Conservation (phyloP, 1,140 invertebrate species). For the Dinothrombium tinctorium region DNA sequence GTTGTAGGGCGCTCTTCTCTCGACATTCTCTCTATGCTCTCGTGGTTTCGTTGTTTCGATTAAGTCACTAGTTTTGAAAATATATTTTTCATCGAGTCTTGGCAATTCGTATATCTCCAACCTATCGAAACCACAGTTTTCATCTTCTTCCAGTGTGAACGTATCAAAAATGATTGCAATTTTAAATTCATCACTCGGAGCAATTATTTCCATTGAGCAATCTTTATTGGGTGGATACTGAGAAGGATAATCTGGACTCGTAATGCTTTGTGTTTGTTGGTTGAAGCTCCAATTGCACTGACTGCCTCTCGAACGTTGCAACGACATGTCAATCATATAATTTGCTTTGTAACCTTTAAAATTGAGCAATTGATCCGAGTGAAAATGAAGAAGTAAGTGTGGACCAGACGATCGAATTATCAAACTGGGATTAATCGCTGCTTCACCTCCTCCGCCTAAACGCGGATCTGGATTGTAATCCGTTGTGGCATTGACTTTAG, state of each 20-base stretch:
- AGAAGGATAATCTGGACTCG: constrained; percentile 12
- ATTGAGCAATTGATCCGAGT: constrained; percentile 14
- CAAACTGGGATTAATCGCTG: not conserved
- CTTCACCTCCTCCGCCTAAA: not conserved
- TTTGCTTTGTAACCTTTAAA: constrained; percentile 12
- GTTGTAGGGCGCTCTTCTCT: no score
- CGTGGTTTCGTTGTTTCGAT: no score
- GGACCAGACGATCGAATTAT: no score
- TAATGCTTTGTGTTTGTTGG: constrained; percentile 10
- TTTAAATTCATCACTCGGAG: constrained; percentile 4
- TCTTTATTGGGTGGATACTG: constrained; percentile 12
- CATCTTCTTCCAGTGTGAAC: constrained; percentile 10
- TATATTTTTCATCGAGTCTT: not conserved
- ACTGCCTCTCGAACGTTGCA: not conserved
- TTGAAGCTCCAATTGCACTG: constrained; percentile 13
- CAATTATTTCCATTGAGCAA: constrained; percentile 18
- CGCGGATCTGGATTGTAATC: not conserved
- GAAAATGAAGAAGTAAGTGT: constrained; percentile 13
- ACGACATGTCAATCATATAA: not conserved
- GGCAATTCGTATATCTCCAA: constrained; percentile 11
- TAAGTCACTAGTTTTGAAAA: no score
- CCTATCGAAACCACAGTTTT: constrained; percentile 13
- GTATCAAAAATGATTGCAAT: constrained; percentile 12
- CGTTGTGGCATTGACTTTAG: not conserved
- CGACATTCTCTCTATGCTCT: not conserved